These are phyloP conservation scores for Nothobranchius kuhntae DNA, from an alignment of 2,113 vertebrate genomes.

Conservation along the genomic window DNA sequence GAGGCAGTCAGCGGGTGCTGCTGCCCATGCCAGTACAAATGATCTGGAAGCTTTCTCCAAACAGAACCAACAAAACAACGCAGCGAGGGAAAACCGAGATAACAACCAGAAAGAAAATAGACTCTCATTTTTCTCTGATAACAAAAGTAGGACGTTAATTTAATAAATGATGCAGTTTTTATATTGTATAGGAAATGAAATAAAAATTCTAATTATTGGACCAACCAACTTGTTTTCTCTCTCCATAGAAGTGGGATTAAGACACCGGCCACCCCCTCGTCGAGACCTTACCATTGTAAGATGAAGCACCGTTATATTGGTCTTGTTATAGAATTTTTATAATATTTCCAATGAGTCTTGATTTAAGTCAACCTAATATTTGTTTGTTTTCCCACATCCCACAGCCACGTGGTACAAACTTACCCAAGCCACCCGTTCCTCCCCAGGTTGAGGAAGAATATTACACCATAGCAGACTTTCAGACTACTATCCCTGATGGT, in stretches of 20 bases:
- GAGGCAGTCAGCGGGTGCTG: conserved; percentile 81
- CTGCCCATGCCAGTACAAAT: conserved; percentile 81
- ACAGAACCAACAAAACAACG: conserved; percentile 72
- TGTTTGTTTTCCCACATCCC: background rate
- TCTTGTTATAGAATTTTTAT: background rate
- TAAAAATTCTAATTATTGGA: background rate
- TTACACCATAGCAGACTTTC: conserved; percentile 98
- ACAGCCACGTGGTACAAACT: conserved; percentile 90
- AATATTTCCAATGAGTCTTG: background rate
- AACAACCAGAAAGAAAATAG: conserved; percentile 80
- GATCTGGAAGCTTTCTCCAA: conserved; percentile 87
- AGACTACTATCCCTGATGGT: conserved; percentile 96
- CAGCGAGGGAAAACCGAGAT: conserved; percentile 74
- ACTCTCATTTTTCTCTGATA: conserved; percentile 77
- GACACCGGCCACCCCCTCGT: conserved; percentile 95
- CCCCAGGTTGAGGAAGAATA: conserved; percentile 97
- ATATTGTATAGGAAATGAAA: no score
- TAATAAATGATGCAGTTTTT: conserved; percentile 1
- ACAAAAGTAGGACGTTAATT: conserved; percentile 72
- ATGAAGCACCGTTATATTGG: conserved; percentile 14
- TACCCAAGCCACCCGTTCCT: conserved; percentile 92
- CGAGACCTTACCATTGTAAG: conserved; percentile 97
- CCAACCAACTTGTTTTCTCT: background rate
- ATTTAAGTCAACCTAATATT: background rate
- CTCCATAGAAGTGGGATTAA: conserved; percentile 84